A percentile compares a stretch with the other conserved stretches of the same genome.
These are phyloP conservation scores for Trachymyrmex cornetzi DNA, from an alignment of 1,140 invertebrate species.

Conservation along the genomic window DNA sequence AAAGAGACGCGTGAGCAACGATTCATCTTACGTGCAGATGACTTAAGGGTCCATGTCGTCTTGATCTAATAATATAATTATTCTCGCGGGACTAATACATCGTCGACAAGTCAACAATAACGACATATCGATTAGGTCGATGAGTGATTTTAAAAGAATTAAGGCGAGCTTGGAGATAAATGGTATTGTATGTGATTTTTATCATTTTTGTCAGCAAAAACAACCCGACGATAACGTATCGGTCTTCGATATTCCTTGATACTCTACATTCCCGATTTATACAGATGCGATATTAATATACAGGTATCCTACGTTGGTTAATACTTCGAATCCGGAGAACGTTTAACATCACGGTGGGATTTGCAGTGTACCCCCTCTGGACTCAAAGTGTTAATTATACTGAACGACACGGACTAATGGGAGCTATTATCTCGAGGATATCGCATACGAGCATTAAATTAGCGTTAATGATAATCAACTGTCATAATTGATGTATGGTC, in stretches of 20 bases:
- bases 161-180: neutral
- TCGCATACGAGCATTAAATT: conserved; percentile 44
- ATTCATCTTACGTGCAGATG: conserved; percentile 23
- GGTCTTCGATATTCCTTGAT: too few relatives aligned
- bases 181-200: neutral
- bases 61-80: conserved; percentile 10
- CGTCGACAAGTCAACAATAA: neutral
- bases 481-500: neutral
- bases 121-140: neutral
- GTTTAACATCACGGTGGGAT: conserved; percentile 47
- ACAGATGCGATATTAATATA: conserved; percentile 33
- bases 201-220: neutral
- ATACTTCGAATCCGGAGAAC: conserved; percentile 53
- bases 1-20: neutral
- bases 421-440: conserved; percentile 52
- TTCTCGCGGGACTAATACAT: neutral
- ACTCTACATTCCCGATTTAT: neutral
- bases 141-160: conserved; percentile 1
- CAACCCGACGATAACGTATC: neutral
- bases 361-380: conserved; percentile 23
- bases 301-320: conserved; percentile 1
- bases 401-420: conserved; percentile 53
- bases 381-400: conserved; percentile 60
- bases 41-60: neutral
- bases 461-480: conserved; percentile 49